Conservation (phyloP, 1,140 invertebrate species). For the Drosophila busckii region DNA sequence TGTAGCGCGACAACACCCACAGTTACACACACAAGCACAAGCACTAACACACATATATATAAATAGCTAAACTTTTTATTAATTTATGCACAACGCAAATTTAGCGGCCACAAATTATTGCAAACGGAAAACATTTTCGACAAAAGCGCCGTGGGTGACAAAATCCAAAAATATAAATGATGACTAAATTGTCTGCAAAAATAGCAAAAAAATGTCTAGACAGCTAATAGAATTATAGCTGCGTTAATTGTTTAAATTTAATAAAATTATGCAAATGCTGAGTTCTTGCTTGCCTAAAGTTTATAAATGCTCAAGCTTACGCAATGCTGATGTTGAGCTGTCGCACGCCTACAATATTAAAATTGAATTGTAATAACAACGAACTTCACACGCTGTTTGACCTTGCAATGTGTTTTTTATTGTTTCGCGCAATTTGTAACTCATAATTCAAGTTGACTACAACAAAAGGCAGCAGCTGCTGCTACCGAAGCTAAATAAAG, state of each 20-base stretch:
- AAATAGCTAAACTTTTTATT: background rate
- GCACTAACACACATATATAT: constrained; percentile 12
- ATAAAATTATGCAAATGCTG: constrained; percentile 1
- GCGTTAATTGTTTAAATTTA: background rate
- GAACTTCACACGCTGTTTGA: constrained; percentile 30
- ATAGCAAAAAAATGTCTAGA: constrained; percentile 13
- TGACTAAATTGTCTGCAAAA: constrained; percentile 24
- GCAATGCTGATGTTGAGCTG: constrained; percentile 40
- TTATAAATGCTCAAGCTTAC: constrained; percentile 42
- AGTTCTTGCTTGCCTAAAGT: too few relatives aligned
- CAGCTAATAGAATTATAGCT: constrained; percentile 14
- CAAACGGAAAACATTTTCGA: constrained; percentile 41
- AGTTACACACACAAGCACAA: constrained; percentile 15
- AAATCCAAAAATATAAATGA: constrained; percentile 12
- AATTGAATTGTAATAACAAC: constrained; percentile 21
- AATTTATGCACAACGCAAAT: constrained; percentile 28
- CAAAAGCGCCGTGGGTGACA: constrained; percentile 26
- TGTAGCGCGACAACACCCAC: constrained; percentile 24
- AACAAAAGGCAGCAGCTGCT: constrained; percentile 12
- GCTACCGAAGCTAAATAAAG: constrained; percentile 38
- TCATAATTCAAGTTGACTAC: constrained; percentile 39
- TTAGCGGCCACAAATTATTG: constrained; percentile 22
- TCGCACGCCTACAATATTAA: constrained; percentile 23
- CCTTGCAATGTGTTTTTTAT: constrained; percentile 55
- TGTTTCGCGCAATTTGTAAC: constrained; percentile 57